Evolutionary conservation across 2,888 invertebrate genomes (phyloP), one percentile per base, ranked within the genome.

Genomic region (Coelinius sp.): DNA sequence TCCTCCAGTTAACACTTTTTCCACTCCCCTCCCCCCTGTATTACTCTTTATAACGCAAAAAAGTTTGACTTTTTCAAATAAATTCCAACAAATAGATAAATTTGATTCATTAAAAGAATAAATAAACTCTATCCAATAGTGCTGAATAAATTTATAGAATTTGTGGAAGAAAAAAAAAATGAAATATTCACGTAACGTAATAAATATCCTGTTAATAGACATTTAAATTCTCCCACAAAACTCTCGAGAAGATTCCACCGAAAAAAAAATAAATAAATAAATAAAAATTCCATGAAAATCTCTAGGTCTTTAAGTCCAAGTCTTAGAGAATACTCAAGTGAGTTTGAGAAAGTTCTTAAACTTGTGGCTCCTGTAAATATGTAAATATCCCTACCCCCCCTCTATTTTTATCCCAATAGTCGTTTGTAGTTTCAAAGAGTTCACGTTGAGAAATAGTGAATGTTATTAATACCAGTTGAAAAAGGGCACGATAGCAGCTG

Each of bases 281-380:
- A 70, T 59, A 68, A 63, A 56, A 74, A 70, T 70, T 56, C 67
- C 67, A 24, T 72, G 64, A 63, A 73, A 69, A 65, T 62, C 68
- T 62, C 56, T 27, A 31, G 62, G 56, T 68, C 38, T 71, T 35
- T 14, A 25, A 20, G 64, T 49, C 35, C 44, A 52, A 64, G 68
- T 35, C 56, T 41, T 41, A 65, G 49, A 70, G 67, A 68, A 69
- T 53, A 56, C 62, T 67, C 68, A 70, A 71, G 72, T 73, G 68
- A 70, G 73, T 73, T 69, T 49, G 46, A 62, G 70, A 68, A 76
- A 78, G 77, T 76, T 71, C 71, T 73, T 56, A 78, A 79, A 79
- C 75, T 77, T 73, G 74, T 66, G 62, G 68, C 69, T 74, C 66
- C 73, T 73, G 81, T 81, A 83, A 84, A 85, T 84, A 84, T 83